phyloP scores from a whole-genome alignment of 2,113 vertebrate genomes.

The Entosphenus tridentatus region DNA sequence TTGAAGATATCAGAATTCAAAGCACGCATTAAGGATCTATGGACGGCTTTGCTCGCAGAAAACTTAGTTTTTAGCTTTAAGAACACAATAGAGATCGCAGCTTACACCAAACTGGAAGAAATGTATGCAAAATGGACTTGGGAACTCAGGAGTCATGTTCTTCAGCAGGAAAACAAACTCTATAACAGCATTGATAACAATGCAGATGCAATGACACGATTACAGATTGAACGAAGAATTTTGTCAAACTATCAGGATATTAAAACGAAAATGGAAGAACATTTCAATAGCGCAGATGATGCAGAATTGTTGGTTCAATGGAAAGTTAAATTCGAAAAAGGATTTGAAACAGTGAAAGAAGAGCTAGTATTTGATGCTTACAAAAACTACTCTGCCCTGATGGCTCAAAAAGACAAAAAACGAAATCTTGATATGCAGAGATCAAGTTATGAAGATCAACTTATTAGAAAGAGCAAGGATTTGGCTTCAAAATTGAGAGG shows the following conservation, averaged over 20 bases:
- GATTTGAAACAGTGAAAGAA: conserved; percentile 12
- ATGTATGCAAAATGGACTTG: conserved; percentile 18
- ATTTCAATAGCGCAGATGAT: conserved; percentile 18
- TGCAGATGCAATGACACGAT: neutral
- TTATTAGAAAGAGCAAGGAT: conserved; percentile 15
- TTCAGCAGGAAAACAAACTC: conserved; percentile 18
- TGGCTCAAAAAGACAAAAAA: conserved; percentile 11
- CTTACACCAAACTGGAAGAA: conserved; percentile 16
- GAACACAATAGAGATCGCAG: conserved; percentile 21
- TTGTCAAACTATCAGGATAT: conserved; percentile 10
- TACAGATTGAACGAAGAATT: conserved; percentile 6
- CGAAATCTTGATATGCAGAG: conserved; percentile 13
- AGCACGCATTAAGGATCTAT: conserved; percentile 15
- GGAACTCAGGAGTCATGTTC: conserved; percentile 18
- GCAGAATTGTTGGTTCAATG: conserved; percentile 19
- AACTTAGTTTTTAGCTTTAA: conserved; percentile 27
- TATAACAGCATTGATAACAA: conserved; percentile 15
- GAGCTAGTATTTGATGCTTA: conserved; percentile 13
- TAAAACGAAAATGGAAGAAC: conserved; percentile 13
- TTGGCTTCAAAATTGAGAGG: conserved; percentile 14
- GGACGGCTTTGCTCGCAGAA: conserved; percentile 19
- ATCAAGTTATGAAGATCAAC: conserved; percentile 10
- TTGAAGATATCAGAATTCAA: conserved; percentile 16
- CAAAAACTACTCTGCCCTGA: conserved; percentile 14
- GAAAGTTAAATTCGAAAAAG: conserved; percentile 12